phyloP scores from a whole-genome alignment of 2,888 invertebrate genomes.

The Hemithea aestivaria region DNA sequence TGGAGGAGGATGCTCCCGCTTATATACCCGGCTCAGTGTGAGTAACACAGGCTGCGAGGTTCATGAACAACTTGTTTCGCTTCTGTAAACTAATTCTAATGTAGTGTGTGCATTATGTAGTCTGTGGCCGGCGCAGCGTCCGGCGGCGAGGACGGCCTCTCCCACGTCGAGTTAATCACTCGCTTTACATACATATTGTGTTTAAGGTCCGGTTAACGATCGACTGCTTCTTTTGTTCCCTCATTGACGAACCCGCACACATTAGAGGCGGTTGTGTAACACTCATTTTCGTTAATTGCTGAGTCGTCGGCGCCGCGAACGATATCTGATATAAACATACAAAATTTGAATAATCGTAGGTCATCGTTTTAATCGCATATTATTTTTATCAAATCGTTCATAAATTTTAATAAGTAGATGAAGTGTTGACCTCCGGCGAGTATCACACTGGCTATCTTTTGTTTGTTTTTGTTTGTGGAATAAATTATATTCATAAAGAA shows the following conservation, averaged over 20 bases:
- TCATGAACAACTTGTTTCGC: constrained; percentile 4
- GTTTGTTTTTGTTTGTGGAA: no score
- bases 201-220: not conserved
- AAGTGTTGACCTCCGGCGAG: no score
- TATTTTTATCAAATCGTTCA: not conserved
- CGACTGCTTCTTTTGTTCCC: constrained; percentile 8
- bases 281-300: no score
- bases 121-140: constrained; percentile 3
- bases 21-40: constrained; percentile 36
- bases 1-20: constrained; percentile 29
- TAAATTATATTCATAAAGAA: no score
- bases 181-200: constrained; percentile 4
- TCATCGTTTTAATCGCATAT: not conserved
- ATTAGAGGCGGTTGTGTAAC: constrained; percentile 6
- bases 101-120: constrained; percentile 5
- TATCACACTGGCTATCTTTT: no score
- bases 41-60: constrained; percentile 5
- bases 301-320: no score
- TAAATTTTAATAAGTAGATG: no score
- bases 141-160: constrained; percentile 10
- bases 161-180: constrained; percentile 4
- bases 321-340: not conserved
- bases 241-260: no score
- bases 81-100: constrained; percentile 1
- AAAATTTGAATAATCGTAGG: not conserved